These are phyloP conservation scores for Sporophila hypoxantha DNA, from an alignment of 2,113 vertebrate genomes.

Conservation along the genomic window DNA sequence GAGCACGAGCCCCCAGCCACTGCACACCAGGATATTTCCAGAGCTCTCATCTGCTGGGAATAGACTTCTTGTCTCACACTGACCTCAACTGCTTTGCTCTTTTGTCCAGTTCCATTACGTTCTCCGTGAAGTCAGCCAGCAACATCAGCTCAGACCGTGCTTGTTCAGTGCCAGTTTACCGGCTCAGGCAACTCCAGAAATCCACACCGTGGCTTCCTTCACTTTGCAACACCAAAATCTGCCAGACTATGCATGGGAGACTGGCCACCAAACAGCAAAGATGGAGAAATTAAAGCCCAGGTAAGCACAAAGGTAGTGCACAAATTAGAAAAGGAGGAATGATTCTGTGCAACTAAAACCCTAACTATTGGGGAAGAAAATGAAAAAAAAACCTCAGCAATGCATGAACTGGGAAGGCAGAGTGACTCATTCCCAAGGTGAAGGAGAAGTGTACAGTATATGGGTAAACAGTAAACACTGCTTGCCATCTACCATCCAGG, in stretches of 20 bases:
- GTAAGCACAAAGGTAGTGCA: not conserved
- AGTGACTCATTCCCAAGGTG: not conserved
- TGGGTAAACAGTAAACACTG: not conserved
- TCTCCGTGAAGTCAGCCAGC: not conserved
- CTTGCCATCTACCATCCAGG: not conserved
- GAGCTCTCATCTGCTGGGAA: not conserved
- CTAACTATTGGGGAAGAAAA: not conserved
- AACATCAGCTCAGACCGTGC: not conserved
- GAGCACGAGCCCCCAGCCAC: not conserved
- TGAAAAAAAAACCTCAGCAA: not conserved
- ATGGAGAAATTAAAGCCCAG: not conserved
- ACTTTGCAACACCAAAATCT: not conserved
- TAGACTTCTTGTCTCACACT: not conserved
- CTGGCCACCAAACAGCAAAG: not conserved
- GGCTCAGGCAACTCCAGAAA: not conserved
- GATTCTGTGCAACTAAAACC: not conserved
- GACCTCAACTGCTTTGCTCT: not conserved
- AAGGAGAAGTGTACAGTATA: not conserved
- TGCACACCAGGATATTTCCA: not conserved
- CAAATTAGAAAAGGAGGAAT: not conserved
- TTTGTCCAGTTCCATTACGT: not conserved
- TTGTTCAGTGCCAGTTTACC: not conserved
- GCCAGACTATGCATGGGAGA: not conserved
- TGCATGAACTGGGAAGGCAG: not conserved
- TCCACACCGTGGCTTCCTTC: not conserved